phyloP scores from a whole-genome alignment of 2,888 invertebrate species.

The Eristalis intricaria region DNA sequence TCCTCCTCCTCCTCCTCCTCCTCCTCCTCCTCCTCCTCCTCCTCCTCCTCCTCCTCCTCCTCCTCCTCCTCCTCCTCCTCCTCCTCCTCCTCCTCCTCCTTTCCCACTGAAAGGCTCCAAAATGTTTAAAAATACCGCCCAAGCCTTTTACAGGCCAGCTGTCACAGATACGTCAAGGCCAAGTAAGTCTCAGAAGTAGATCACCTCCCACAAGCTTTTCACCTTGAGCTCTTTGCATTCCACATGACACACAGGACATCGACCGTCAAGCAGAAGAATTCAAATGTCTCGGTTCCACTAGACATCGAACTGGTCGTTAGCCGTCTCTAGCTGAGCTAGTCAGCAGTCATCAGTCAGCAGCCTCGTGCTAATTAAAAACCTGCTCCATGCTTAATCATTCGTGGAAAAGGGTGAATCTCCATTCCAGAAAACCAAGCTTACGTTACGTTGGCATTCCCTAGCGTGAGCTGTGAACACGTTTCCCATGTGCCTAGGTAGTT shows the following conservation, averaged over 20 bases:
- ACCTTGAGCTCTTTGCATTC: neutral
- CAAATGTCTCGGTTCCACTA: neutral
- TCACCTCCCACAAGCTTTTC: neutral
- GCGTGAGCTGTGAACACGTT: neutral
- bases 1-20: no score
- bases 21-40: no score
- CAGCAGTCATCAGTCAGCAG: neutral
- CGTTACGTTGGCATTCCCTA: neutral
- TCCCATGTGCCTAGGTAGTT: neutral
- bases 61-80: no score
- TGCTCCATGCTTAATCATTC: neutral
- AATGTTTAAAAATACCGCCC: no score
- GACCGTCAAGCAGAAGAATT: neutral
- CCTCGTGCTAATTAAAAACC: neutral
- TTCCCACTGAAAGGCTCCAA: no score
- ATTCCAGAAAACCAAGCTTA: neutral
- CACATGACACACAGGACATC: neutral
- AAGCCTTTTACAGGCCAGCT: no score
- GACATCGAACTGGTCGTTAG: neutral
- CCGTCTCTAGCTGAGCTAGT: neutral
- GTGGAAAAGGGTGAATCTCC: neutral
- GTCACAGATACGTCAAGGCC: neutral
- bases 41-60: no score
- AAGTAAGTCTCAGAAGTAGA: neutral
- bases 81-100: no score